Base-by-base conservation (phyloP, 2,797 vertebrate species). In the Toxotes lorentzi region DNA sequence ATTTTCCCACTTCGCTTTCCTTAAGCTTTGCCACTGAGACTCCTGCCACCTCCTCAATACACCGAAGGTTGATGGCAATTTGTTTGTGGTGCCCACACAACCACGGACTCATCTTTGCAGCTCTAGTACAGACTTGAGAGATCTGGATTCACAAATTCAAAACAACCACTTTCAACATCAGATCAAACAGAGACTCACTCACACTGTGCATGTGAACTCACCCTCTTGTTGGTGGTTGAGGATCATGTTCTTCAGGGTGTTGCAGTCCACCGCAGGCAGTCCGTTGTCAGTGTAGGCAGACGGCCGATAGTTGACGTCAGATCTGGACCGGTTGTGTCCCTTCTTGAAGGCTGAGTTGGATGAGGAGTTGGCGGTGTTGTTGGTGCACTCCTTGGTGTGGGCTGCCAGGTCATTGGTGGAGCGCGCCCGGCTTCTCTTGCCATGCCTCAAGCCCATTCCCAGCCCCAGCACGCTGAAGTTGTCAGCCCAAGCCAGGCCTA, bases 341-440 rank as follows among this genome's bases (percentile, higher is more conserved):
- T 96, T 97, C 91, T 97, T 97, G 88, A 98, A 98, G 7, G 92
- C 83, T 0, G 93, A 84, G 61, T 90, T 93, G 77, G 93, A 86
- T 0, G 91, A 79, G 71, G 81, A 51, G 78, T 81, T 83, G n/a
- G 84, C 38, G 3, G 84, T 35, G 60, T 83, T 90, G 79, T 86
- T 86, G 91, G 90, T 76, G 54, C 91, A 83, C 86, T 98, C 97
- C 77, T 97, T 97, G 58, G 72, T 87, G 32, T 97, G 96, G 17
- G 93, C 94, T 8, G 97, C 87, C 86, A 99, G 93, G 91, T 99
- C 98, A 0, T 99, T 99, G 83, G 98, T 97, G 0, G 98, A 99
- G 23, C 96, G 96, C 0, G 97, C 97, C n/a, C 97, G 92, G 85
- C 96, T 96, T 77, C 95, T 96, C 89, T 97, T 97, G 78, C 96